phyloP scores from a whole-genome alignment of 2,113 vertebrate genomes.

The Dascyllus trimaculatus region DNA sequence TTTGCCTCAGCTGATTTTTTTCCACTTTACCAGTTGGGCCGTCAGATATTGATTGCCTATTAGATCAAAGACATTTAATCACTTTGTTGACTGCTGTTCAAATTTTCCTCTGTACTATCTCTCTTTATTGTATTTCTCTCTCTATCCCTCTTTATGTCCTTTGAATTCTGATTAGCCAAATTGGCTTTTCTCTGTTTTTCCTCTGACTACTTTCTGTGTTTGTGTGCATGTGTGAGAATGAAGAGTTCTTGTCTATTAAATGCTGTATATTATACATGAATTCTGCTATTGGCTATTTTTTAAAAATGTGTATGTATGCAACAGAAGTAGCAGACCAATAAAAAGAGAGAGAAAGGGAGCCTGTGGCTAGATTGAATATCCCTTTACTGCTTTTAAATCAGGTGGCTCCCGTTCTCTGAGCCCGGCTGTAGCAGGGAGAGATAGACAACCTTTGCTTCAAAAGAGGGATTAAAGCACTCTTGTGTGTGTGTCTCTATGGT shows the following conservation, averaged over 20 bases:
- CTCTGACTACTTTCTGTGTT: background rate
- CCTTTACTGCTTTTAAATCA: too few species aligned
- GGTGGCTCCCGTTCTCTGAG: too few species aligned
- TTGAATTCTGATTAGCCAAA: conserved; percentile 40
- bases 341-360: background rate
- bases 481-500: background rate
- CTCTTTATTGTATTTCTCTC: conserved; percentile 5
- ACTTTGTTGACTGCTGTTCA: conserved; percentile 16
- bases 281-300: background rate
- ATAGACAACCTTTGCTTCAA: conserved; percentile 18
- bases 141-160: conserved; percentile 1
- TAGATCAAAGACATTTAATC: conserved; percentile 38
- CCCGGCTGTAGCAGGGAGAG: background rate
- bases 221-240: background rate
- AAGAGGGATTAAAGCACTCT: background rate
- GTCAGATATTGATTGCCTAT: conserved; percentile 38
- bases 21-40: background rate
- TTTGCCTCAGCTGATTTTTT: conserved; percentile 3
- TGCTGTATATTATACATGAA: too few species aligned
- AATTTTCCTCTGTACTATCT: conserved; percentile 7
- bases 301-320: background rate
- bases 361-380: background rate
- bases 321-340: background rate
- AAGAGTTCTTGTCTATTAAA: too few species aligned
- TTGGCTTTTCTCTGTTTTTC: background rate